phyloP scores from a whole-genome alignment of 2,113 vertebrate species.

The Gila orcuttii region DNA sequence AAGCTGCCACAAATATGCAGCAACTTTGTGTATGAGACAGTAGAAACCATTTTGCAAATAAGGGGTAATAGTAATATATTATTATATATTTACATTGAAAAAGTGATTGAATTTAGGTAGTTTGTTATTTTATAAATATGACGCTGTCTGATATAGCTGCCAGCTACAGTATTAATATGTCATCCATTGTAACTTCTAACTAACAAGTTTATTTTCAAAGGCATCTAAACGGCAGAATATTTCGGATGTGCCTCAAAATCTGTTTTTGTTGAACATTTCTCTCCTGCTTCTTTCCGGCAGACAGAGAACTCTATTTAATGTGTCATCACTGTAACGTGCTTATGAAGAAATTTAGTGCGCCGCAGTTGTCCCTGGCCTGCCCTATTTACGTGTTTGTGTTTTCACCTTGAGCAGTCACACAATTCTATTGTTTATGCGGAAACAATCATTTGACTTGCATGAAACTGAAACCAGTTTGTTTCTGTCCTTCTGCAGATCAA shows the following conservation, averaged over 20 bases:
- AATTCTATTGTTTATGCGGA: neutral
- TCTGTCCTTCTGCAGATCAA: constrained; percentile 76
- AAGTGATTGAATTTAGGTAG: neutral
- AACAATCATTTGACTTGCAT: constrained; percentile 20
- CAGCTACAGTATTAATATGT: neutral
- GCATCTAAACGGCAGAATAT: neutral
- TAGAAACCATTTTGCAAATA: neutral
- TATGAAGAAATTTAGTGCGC: neutral
- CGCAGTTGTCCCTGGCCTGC: neutral
- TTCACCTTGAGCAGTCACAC: neutral
- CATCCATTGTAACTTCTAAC: neutral
- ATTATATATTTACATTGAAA: neutral
- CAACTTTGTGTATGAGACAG: neutral
- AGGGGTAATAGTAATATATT: neutral
- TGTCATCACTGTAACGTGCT: neutral
- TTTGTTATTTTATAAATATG: neutral
- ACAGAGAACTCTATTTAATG: neutral
- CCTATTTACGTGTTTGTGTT: neutral
- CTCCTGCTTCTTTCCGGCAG: neutral
- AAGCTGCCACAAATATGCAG: neutral
- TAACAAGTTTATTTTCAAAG: neutral
- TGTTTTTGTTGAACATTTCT: neutral
- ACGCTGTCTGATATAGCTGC: neutral
- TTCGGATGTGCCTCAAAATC: neutral
- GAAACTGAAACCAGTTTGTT: constrained; percentile 1